Percentiles rank a stretch among this genome's conserved stretches.
Evolutionary conservation across 2,797 vertebrate genomes (phyloP).

Genomic region (Platyrinchus mystaceus): DNA sequence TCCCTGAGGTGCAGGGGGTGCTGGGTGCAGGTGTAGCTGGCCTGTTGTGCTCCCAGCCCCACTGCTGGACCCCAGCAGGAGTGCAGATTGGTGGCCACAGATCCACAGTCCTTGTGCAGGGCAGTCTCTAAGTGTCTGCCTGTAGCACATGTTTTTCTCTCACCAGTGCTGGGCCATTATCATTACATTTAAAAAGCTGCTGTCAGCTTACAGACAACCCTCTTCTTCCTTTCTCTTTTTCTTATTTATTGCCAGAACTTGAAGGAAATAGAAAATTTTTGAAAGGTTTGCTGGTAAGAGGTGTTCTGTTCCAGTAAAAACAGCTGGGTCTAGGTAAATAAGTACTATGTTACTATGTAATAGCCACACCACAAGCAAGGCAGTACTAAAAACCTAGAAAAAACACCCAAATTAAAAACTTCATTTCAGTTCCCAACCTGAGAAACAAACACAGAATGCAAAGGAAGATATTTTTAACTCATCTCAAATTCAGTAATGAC

Average conservation of each 20-base stretch:
- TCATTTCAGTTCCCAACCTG: neutral
- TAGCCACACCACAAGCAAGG: neutral
- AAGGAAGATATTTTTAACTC: neutral
- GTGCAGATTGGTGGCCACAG: neutral
- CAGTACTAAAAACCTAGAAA: neutral
- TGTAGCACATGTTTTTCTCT: neutral
- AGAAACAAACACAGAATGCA: neutral
- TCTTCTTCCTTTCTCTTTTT: neutral
- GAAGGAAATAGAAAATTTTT: neutral
- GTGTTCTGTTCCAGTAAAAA: neutral
- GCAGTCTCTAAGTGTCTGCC: rapidly evolving
- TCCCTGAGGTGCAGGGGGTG: rapidly evolving
- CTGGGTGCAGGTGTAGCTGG: rapidly evolving
- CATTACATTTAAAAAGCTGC: neutral
- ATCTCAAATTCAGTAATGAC: neutral
- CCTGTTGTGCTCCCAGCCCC: rapidly evolving
- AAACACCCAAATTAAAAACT: neutral
- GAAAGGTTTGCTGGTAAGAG: neutral
- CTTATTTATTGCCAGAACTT: neutral
- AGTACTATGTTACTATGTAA: neutral
- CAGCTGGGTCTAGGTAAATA: neutral
- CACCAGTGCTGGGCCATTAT: rapidly evolving
- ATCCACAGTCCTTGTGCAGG: rapidly evolving
- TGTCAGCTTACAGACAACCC: neutral
- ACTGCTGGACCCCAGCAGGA: neutral